These are phyloP conservation scores for Parazoanthus swiftii DNA, from an alignment of 92 coral and sea anemone genomes.

Conservation along the genomic window DNA sequence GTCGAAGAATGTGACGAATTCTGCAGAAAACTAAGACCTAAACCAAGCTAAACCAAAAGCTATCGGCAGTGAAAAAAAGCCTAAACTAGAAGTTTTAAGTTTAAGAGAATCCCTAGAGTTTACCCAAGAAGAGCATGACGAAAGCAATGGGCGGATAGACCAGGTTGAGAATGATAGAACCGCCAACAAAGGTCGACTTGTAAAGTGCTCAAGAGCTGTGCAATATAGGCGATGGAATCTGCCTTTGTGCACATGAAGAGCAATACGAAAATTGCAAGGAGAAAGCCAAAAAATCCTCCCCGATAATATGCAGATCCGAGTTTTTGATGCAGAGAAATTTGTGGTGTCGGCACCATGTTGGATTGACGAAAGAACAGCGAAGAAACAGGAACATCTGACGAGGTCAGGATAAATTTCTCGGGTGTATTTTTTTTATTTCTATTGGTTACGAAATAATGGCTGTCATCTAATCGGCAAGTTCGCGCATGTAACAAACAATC, in stretches of 20 bases:
- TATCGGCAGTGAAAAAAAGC: not conserved
- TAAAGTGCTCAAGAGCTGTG: conserved; percentile 7
- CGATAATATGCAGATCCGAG: not conserved
- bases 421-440: too few relatives aligned
- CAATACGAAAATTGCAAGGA: not conserved
- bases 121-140: conserved; percentile 8
- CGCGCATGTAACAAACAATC: too few relatives aligned
- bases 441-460: too few relatives aligned
- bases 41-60: not conserved
- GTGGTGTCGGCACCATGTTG: conserved; percentile 6
- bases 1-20: not conserved
- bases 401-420: not conserved
- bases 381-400: not conserved
- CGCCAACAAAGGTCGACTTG: not conserved
- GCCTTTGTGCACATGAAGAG: not conserved
- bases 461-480: not conserved
- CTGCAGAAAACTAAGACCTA: not conserved
- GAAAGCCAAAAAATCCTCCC: not conserved
- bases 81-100: not conserved
- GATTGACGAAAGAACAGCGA: not conserved
- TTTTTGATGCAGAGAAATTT: not conserved
- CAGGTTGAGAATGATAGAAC: conserved; percentile 3
- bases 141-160: not conserved
- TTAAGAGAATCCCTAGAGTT: not conserved
- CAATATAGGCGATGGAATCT: conserved; percentile 7